Base-by-base conservation (phyloP, 2,888 invertebrate genomes). In the Thecophora atra region DNA sequence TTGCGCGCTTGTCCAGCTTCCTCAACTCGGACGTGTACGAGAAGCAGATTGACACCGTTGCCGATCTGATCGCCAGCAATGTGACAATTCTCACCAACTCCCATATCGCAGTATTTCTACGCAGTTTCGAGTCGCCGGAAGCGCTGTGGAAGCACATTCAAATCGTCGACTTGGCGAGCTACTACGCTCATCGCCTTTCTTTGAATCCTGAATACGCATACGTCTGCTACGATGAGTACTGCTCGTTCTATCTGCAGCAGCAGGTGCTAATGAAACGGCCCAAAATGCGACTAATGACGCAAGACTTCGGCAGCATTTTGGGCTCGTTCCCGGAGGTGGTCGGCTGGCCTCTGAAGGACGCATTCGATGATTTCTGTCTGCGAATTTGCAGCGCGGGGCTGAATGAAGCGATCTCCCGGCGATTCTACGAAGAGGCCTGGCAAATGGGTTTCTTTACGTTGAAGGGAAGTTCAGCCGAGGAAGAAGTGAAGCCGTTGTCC, bases 301-400 rank as follows among this genome's bases (percentile, higher is more conserved):
- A 65, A 1, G 21, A 51, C 13, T 52, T 70, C 19, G 19, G 54
- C 26, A 37, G 7, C 37, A 19, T 19, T 1, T 30, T 44, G n/a
- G 8, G 21, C 3, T 30, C n/a, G 8, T 15, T 8, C 3, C 0
- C 7, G 1, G 68, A 26, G 1, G 13, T 47, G 5, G 30, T 5
- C 26, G 62, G 62, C 13, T 62, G 72, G 54, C 72, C 75, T 1
- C 73, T 69, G 60, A 26, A 71, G 3, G 63, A 73, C n/a, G n/a
- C 72, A 26, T 71, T 74, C 19, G 72, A 74, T 66, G 72, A 69
- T 17, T 73, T 72, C 28, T 24, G 72, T 7, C 26, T 62, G 13
- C 58, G 64, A 52, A 15, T 72, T 7, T 11, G 24, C 7, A 37
- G 58, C 3, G 65, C 68, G 0, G 74, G 72, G 24, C 26, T 74